Base-by-base conservation (phyloP, 2,113 vertebrate species). In the Telmatochromis brachygnathus region DNA sequence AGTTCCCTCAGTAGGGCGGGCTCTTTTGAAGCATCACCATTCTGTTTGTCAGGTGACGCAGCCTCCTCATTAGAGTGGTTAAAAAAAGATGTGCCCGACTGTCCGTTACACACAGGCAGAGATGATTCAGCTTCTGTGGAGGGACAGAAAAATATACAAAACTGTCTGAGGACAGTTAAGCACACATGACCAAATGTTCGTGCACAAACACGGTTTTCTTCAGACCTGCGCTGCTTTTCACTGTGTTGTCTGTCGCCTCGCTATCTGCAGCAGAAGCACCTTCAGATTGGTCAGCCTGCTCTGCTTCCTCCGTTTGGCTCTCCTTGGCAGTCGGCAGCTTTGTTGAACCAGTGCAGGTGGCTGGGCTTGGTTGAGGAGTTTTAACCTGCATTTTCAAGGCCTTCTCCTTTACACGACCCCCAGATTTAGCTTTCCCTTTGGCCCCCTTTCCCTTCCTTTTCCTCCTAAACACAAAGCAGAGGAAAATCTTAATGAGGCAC, bases 381-480 rank as follows among this genome's bases (percentile, higher is more conserved):
- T 96, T 96, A 80, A 47, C 83, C 55, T 92, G 95, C 6, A 11
- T 81, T 88, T 94, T 96, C 5, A 85, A 42, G 30, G 65, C 88
- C 83, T 87, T 96, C 51, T 93, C 96, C 58, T 93, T 92, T 45
- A 55, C 84, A 23, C 96, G 96, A 2, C 89, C 94, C 23, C 91
- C 93, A 33, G 95, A 92, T 89, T 93, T 94, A 4, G 88, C 92
- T 90, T 93, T 96, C 30, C 96, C 94, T 92, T 91, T 96, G 49
- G 93, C 96, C 30, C 96, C 96, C 86, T 95, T 96, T 47, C 91
- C 96, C 92, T 93, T 96, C 93, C 96, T 96, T 85, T 96, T 97
- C 90, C 95, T 96, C 94, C 96, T 97, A 47, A 19, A 88, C 23
- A 91, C 80, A 88, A 94, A 92, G 47, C 53, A 87, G 68, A 91